phyloP scores from a whole-genome alignment of 2,113 vertebrate species.

The Leuciscus idus region DNA sequence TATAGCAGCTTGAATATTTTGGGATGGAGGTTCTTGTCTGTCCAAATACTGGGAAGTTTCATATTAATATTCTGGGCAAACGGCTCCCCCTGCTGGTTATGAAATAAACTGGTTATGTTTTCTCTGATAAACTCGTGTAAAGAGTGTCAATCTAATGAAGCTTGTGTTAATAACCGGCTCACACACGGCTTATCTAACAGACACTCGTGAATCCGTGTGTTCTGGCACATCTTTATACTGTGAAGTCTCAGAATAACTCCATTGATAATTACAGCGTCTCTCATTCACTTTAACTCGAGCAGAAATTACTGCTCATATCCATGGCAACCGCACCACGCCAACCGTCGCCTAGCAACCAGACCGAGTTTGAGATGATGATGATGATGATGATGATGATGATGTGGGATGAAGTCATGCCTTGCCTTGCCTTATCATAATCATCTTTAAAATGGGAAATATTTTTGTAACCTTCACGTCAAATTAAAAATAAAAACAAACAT shows the following conservation, averaged over 20 bases:
- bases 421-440: no score
- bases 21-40: no score
- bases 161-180: not conserved
- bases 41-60: not conserved
- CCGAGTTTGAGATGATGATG: slow-evolving; percentile 57
- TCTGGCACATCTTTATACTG: no score
- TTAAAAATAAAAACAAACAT: not conserved
- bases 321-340: slow-evolving; percentile 79
- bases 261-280: slow-evolving; percentile 55
- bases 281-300: slow-evolving; percentile 74
- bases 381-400: not conserved
- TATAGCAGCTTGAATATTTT: no score
- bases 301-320: slow-evolving; percentile 74
- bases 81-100: slow-evolving; percentile 9
- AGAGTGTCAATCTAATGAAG: not conserved
- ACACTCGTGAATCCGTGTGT: not conserved
- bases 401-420: no score
- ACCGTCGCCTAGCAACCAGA: slow-evolving; percentile 81
- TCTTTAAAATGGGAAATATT: not conserved
- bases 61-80: not conserved
- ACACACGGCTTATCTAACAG: no score
- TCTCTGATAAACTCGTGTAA: not conserved
- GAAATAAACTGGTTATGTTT: not conserved
- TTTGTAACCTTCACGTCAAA: not conserved
- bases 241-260: not conserved